phyloP scores from a whole-genome alignment of 2,113 vertebrate species.

The Gambusia affinis region DNA sequence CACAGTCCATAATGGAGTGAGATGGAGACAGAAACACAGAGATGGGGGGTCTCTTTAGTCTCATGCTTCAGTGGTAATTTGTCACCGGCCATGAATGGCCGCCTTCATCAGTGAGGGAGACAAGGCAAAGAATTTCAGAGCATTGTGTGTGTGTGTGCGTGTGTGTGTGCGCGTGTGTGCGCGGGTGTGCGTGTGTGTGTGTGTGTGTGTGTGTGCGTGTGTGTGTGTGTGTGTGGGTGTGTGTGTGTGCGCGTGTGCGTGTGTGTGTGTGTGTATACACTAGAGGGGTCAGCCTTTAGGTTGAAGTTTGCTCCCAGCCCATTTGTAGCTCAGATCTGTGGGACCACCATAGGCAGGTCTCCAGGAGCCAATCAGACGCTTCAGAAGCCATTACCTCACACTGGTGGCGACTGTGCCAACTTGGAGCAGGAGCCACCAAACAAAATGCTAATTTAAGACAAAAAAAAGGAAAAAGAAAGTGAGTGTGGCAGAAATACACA shows the following conservation, averaged over 20 bases:
- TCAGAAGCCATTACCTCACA: conserved; percentile 77
- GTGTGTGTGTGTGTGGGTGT: conserved; percentile 36
- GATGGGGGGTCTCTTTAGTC: conserved; percentile 70
- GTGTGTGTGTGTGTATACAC: conserved; percentile 31
- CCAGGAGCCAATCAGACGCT: conserved; percentile 81
- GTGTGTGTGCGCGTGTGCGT: conserved; percentile 22
- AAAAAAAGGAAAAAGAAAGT: not conserved
- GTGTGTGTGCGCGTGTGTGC: too few species aligned
- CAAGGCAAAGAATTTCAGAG: conserved; percentile 34
- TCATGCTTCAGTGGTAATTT: conserved; percentile 83
- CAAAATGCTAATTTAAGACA: conserved; percentile 24
- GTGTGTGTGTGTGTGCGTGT: conserved; percentile 2
- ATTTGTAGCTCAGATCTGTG: conserved; percentile 66
- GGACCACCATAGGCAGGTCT: conserved; percentile 82
- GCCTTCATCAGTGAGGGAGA: conserved; percentile 62
- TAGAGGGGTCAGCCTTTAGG: conserved; percentile 69
- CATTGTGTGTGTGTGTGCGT: conserved; percentile 24
- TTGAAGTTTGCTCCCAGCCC: conserved; percentile 74
- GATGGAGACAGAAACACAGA: conserved; percentile 34
- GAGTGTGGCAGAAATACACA: not conserved
- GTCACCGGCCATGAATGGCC: conserved; percentile 74
- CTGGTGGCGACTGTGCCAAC: conserved; percentile 67
- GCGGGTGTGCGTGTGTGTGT: conserved; percentile 42
- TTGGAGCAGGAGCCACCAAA: conserved; percentile 41
- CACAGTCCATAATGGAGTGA: conserved; percentile 55